Conservation (phyloP, 2,113 vertebrate species). For the Apus apus region DNA sequence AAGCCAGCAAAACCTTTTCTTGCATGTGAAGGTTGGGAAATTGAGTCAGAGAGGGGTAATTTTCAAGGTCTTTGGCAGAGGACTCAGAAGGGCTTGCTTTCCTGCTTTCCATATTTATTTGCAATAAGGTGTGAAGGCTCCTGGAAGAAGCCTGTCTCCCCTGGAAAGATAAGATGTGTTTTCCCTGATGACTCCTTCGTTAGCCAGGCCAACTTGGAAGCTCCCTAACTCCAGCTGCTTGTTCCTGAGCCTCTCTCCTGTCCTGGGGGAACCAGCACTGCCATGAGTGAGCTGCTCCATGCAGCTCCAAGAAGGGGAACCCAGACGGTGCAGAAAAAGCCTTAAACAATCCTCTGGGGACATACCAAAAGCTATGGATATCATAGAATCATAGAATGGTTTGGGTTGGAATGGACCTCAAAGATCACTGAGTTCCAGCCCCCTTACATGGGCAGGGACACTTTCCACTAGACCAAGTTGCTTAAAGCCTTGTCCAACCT, state of each 20-base stretch:
- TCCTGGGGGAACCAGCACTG: not conserved
- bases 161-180: not conserved
- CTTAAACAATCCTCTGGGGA: not conserved
- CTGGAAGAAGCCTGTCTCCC: not conserved
- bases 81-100: not conserved
- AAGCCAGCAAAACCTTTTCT: not conserved
- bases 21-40: not conserved
- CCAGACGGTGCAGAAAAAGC: not conserved
- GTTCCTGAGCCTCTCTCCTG: not conserved
- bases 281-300: rapidly evolving
- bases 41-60: not conserved
- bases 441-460: too few relatives aligned
- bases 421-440: too few relatives aligned
- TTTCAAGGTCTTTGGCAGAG: not conserved
- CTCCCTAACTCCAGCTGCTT: not conserved
- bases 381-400: not conserved
- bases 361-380: not conserved
- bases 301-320: not conserved
- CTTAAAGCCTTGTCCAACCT: too few relatives aligned
- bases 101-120: not conserved
- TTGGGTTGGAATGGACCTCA: too few relatives aligned
- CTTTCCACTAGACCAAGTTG: too few relatives aligned
- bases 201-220: not conserved
- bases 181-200: not conserved
- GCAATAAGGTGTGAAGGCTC: not conserved